These are phyloP conservation scores for Gouania willdenowi DNA, from an alignment of 2,797 vertebrate genomes.

Conservation along the genomic window DNA sequence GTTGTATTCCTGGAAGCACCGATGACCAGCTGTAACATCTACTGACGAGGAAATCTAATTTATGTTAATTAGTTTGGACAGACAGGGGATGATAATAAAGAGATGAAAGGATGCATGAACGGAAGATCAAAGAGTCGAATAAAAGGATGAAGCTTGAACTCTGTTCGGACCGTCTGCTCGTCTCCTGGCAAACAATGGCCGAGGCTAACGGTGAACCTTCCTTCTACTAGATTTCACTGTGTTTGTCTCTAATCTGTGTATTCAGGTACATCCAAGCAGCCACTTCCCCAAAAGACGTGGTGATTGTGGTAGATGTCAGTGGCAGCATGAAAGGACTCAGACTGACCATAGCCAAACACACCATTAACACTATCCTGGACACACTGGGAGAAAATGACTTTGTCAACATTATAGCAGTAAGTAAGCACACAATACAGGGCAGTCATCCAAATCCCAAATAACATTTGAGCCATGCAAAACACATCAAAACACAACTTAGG, in stretches of 20 bases:
- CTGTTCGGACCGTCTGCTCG: neutral
- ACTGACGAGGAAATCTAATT: constrained; percentile 40
- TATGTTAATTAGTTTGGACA: constrained; percentile 47
- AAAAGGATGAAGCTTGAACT: constrained; percentile 46
- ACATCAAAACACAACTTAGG: constrained; percentile 7
- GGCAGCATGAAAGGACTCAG: constrained; percentile 96
- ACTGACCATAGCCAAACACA: constrained; percentile 93
- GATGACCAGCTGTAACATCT: constrained; percentile 5
- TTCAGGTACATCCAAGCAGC: constrained; percentile 94
- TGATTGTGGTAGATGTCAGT: constrained; percentile 90
- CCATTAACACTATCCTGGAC: constrained; percentile 88
- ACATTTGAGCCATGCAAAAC: constrained; percentile 6
- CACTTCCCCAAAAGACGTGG: constrained; percentile 93
- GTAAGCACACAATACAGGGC: constrained; percentile 28
- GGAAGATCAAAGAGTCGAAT: constrained; percentile 34
- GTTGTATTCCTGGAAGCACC: neutral
- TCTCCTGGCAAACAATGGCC: neutral
- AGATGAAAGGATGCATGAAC: constrained; percentile 27
- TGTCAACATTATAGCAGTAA: constrained; percentile 91
- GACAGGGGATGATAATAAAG: constrained; percentile 34
- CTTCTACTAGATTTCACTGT: no score
- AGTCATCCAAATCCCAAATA: neutral
- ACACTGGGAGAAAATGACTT: constrained; percentile 96
- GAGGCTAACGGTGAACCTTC: no score
- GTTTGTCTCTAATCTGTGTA: constrained; percentile 1